A percentile compares a stretch with the other conserved stretches of the same genome.
These are phyloP conservation scores for Pantherophis guttatus DNA, from an alignment of 2,113 vertebrate species.

Conservation along the genomic window DNA sequence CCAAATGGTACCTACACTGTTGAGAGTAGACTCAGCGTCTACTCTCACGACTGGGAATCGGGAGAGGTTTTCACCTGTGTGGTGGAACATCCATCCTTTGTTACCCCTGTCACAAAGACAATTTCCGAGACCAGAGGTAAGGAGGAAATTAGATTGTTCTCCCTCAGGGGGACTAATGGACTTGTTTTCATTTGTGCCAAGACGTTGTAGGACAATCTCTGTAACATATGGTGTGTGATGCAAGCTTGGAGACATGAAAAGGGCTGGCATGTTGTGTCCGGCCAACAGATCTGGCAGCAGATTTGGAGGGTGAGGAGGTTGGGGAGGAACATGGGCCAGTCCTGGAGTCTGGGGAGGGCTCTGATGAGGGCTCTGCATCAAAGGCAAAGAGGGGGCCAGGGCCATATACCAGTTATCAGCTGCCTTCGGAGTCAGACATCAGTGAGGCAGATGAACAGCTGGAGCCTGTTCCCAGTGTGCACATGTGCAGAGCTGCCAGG, in stretches of 20 bases:
- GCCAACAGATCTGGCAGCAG: too few relatives aligned
- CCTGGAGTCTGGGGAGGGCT: too few relatives aligned
- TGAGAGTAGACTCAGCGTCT: conserved; percentile 23
- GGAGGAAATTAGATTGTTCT: background rate
- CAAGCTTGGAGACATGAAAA: background rate
- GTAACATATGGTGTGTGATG: background rate
- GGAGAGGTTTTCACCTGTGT: conserved; percentile 21
- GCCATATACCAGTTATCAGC: too few relatives aligned
- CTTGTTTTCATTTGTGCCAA: background rate
- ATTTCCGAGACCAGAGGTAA: conserved; percentile 33
- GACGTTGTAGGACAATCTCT: background rate
- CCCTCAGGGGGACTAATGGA: background rate
- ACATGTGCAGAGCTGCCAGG: too few relatives aligned
- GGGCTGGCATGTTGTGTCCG: background rate
- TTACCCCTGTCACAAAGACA: background rate
- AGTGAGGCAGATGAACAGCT: too few relatives aligned
- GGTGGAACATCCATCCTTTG: conserved; percentile 19
- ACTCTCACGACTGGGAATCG: background rate
- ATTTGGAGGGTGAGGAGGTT: too few relatives aligned
- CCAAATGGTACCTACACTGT: conserved; percentile 4
- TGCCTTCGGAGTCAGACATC: too few relatives aligned
- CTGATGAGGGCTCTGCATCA: too few relatives aligned
- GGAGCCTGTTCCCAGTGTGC: too few relatives aligned
- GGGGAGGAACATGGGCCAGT: too few relatives aligned
- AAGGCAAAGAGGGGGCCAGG: too few relatives aligned